These are phyloP conservation scores for Drosophila lowei DNA, from an alignment of 1,140 invertebrate genomes.

Conservation along the genomic window DNA sequence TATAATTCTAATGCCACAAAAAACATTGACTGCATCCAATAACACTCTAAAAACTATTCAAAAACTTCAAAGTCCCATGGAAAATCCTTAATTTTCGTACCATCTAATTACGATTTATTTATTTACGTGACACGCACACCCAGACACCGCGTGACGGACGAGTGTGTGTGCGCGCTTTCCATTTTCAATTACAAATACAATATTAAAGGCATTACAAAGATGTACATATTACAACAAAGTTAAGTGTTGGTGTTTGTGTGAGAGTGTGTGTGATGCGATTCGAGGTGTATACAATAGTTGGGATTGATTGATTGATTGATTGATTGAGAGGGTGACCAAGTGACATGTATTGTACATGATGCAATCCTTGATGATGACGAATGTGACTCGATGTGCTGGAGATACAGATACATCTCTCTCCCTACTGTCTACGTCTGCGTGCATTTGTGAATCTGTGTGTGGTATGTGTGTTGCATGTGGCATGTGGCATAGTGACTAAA, in stretches of 20 bases:
- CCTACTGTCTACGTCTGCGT: not conserved
- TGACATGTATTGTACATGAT: conserved; percentile 40
- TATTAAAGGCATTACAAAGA: conserved; percentile 67
- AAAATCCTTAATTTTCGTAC: conserved; percentile 15
- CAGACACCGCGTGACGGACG: not conserved
- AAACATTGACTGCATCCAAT: too few species aligned
- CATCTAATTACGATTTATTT: conserved; percentile 61
- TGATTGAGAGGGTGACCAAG: conserved; percentile 23
- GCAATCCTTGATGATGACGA: conserved; percentile 15
- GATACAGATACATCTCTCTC: not conserved
- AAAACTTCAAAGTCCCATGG: not conserved
- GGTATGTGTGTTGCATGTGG: conserved; percentile 2
- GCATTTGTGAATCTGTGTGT: conserved; percentile 36
- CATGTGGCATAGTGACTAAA: conserved; percentile 44
- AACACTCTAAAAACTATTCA: not conserved
- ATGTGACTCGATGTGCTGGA: not conserved
- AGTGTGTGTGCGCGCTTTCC: not conserved
- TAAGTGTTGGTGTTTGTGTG: conserved; percentile 22
- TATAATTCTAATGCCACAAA: too few species aligned
- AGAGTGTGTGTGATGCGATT: conserved; percentile 27
- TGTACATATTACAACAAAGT: conserved; percentile 49
- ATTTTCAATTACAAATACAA: conserved; percentile 65
- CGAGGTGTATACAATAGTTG: conserved; percentile 13
- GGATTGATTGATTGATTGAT: conserved; percentile 24
- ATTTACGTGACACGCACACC: conserved; percentile 44